Conservation (phyloP, 2,113 vertebrate species). For the Tetrao urogallus region DNA sequence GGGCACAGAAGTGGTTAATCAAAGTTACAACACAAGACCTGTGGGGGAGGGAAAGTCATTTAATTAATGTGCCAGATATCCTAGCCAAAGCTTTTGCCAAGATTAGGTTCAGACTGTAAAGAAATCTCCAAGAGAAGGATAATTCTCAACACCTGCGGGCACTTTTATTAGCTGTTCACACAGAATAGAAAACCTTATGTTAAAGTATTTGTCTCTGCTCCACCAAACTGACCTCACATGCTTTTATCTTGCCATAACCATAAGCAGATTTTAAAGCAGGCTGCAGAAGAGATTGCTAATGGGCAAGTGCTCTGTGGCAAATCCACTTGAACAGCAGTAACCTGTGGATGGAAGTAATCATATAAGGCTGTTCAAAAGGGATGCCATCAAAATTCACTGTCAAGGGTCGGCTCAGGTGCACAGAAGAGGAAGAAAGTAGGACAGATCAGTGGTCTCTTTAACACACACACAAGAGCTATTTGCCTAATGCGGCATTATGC, state of each 20-base stretch:
- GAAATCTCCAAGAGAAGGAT: slow-evolving; percentile 62
- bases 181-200: slow-evolving; percentile 64
- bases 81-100: slow-evolving; percentile 65
- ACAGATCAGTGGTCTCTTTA: neutral
- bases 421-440: neutral
- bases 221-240: slow-evolving; percentile 43
- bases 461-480: neutral
- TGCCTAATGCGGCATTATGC: rapidly evolving
- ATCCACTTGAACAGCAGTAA: neutral
- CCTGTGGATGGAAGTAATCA: slow-evolving; percentile 52
- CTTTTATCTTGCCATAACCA: slow-evolving; percentile 66
- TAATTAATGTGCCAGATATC: slow-evolving; percentile 71
- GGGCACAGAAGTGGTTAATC: slow-evolving; percentile 58
- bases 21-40: slow-evolving; percentile 43
- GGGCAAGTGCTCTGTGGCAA: slow-evolving; percentile 30
- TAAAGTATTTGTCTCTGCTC: slow-evolving; percentile 44
- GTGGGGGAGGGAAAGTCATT: slow-evolving; percentile 26
- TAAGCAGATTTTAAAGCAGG: slow-evolving; percentile 59
- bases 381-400: neutral
- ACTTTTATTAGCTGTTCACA: slow-evolving; percentile 68
- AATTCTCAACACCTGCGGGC: slow-evolving; percentile 71
- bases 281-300: slow-evolving; percentile 41
- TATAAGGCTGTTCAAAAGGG: neutral
- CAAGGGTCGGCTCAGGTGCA: neutral
- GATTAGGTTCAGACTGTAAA: slow-evolving; percentile 71